These are phyloP conservation scores for Montipora cactus DNA, from an alignment of 64 coral and sea anemone species.

Conservation along the genomic window DNA sequence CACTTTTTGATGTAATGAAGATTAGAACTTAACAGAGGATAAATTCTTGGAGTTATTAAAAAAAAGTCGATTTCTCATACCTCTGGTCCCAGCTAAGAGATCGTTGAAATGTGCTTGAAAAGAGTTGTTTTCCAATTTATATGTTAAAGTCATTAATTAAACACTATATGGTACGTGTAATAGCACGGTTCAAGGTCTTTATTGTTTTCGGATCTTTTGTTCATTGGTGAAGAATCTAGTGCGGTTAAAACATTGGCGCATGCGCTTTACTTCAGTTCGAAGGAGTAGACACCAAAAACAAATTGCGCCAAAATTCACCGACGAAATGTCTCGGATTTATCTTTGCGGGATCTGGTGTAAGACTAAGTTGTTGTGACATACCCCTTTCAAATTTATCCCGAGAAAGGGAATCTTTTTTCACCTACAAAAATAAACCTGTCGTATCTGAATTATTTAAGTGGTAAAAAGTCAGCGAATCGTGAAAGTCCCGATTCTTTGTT, in stretches of 20 bases:
- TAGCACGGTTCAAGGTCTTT: constrained; percentile 27
- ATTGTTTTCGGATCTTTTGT: constrained; percentile 1
- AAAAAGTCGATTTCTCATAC: background rate
- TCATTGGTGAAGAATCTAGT: constrained; percentile 20
- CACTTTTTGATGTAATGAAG: background rate
- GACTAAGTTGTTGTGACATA: background rate
- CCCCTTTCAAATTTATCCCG: background rate
- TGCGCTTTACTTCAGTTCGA: background rate
- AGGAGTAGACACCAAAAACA: background rate
- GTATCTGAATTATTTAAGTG: constrained; percentile 19
- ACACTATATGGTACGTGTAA: constrained; percentile 62
- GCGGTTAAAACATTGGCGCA: constrained; percentile 19
- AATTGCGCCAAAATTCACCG: background rate
- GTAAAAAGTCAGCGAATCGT: constrained; percentile 33
- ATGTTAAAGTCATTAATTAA: constrained; percentile 62
- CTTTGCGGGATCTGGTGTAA: background rate
- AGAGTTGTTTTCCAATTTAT: constrained; percentile 60
- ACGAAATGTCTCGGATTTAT: background rate
- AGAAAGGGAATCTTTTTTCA: background rate
- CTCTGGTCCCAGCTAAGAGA: constrained; percentile 58
- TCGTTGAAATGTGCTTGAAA: constrained; percentile 77
- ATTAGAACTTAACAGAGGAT: background rate
- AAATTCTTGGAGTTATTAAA: background rate
- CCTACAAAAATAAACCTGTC: background rate
- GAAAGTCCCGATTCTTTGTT: constrained; percentile 17